Evolutionary conservation across 2,113 vertebrate species (phyloP).

Genomic region (Ceyx margarethae): DNA sequence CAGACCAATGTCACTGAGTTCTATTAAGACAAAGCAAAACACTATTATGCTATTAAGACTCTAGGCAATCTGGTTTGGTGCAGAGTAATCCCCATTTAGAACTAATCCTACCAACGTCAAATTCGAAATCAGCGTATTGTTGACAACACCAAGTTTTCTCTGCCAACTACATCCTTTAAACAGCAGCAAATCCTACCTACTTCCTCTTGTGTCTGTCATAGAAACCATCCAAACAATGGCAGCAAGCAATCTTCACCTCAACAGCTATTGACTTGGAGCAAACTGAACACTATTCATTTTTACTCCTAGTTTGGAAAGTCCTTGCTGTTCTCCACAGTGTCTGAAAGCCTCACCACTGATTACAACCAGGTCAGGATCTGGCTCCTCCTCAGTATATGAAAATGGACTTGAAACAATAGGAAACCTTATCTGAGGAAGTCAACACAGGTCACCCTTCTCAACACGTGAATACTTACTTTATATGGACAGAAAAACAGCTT

Average conservation of each 20-base stretch:
- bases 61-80: not conserved
- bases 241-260: constrained; percentile 49
- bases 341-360: constrained; percentile 18
- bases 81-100: constrained; percentile 18
- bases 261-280: constrained; percentile 28
- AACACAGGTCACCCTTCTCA: not conserved
- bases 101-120: not conserved
- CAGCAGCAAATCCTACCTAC: constrained; percentile 54
- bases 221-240: constrained; percentile 58
- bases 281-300: constrained; percentile 48
- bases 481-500: not conserved
- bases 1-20: not conserved
- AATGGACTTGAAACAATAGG: constrained; percentile 45
- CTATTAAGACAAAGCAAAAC: not conserved
- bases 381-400: constrained; percentile 53
- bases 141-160: constrained; percentile 42
- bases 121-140: constrained; percentile 8
- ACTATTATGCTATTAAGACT: not conserved
- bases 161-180: constrained; percentile 23
- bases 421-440: constrained; percentile 60
- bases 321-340: not conserved
- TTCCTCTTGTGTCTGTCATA: constrained; percentile 50
- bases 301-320: not conserved
- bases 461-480: not conserved
- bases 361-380: constrained; percentile 37